Percentiles rank a stretch among this genome's conserved stretches.
Conservation (phyloP, 2,797 vertebrate species). For the Sebastes glaucus region DNA sequence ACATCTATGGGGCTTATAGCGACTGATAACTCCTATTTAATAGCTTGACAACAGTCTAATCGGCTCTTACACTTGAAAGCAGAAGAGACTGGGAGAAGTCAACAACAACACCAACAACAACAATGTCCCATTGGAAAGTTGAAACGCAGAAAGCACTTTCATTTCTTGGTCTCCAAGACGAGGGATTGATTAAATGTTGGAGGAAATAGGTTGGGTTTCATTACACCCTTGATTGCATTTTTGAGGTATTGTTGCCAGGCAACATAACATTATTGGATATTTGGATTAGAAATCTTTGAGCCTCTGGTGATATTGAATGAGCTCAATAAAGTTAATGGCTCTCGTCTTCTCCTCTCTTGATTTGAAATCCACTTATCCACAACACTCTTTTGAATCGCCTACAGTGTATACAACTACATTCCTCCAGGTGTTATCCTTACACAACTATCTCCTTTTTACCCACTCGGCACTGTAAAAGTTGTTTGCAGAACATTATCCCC, state of each 20-base stretch:
- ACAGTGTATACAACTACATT: neutral
- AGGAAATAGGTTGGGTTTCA: constrained; percentile 56
- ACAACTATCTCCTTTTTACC: too few relatives aligned
- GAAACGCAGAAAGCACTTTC: neutral
- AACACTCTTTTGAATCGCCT: neutral
- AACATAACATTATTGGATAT: constrained; percentile 65
- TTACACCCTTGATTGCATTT: constrained; percentile 68
- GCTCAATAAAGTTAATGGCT: constrained; percentile 57
- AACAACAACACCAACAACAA: neutral
- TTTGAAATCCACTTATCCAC: neutral
- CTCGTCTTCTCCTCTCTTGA: neutral
- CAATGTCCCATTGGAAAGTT: neutral
- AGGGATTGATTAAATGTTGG: constrained; percentile 57
- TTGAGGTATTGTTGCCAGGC: constrained; percentile 64
- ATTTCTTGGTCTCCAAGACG: constrained; percentile 9
- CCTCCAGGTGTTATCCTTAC: neutral
- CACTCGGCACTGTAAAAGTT: neutral
- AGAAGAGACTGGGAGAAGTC: neutral
- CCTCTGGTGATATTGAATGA: constrained; percentile 56
- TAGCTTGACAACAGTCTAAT: too few relatives aligned
- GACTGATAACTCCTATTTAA: too few relatives aligned
- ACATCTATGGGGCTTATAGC: too few relatives aligned
- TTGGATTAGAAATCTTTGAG: constrained; percentile 58
- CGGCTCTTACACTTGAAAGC: neutral
- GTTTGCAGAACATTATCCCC: constrained; percentile 15